Percentiles rank a stretch among this genome's conserved stretches.
phyloP scores from a whole-genome alignment of 2,113 vertebrate genomes.

The Hippocampus guttulatus region DNA sequence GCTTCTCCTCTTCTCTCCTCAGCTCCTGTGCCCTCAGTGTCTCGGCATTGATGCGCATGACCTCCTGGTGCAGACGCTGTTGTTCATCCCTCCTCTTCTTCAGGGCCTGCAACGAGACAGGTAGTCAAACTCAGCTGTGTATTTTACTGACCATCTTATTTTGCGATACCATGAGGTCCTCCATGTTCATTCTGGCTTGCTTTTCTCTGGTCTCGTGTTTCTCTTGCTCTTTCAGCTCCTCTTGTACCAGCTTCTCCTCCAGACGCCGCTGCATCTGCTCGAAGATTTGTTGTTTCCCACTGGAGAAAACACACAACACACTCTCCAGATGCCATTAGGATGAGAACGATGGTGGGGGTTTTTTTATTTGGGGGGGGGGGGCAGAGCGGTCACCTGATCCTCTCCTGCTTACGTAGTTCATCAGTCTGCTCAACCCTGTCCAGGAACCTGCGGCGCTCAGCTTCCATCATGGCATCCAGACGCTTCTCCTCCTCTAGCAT shows the following conservation, averaged over 20 bases:
- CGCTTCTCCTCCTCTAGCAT: slow-evolving; percentile 78
- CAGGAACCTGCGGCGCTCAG: slow-evolving; percentile 71
- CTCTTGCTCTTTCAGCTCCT: slow-evolving; percentile 75
- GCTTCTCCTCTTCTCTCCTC: slow-evolving; percentile 74
- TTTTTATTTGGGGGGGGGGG: too few species aligned
- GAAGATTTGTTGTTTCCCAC: slow-evolving; percentile 76
- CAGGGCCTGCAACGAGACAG: slow-evolving; percentile 64
- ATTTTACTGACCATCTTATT: not conserved
- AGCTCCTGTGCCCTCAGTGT: slow-evolving; percentile 68
- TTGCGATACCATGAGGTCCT: slow-evolving; percentile 75
- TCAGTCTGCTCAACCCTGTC: slow-evolving; percentile 73
- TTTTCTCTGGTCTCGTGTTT: slow-evolving; percentile 68
- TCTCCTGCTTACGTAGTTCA: slow-evolving; percentile 69
- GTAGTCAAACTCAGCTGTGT: not conserved
- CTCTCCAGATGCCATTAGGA: not conserved
- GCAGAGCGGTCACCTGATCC: slow-evolving; percentile 56
- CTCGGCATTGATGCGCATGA: slow-evolving; percentile 75
- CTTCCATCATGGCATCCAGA: slow-evolving; percentile 84
- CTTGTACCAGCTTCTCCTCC: slow-evolving; percentile 67
- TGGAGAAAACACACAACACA: slow-evolving; percentile 32
- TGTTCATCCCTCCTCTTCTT: slow-evolving; percentile 72
- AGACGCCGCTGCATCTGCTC: slow-evolving; percentile 77
- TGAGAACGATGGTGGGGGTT: too few species aligned
- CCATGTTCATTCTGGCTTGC: slow-evolving; percentile 73
- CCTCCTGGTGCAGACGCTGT: slow-evolving; percentile 73